phyloP scores from a whole-genome alignment of 2,113 vertebrate species.

The Perca fluviatilis region DNA sequence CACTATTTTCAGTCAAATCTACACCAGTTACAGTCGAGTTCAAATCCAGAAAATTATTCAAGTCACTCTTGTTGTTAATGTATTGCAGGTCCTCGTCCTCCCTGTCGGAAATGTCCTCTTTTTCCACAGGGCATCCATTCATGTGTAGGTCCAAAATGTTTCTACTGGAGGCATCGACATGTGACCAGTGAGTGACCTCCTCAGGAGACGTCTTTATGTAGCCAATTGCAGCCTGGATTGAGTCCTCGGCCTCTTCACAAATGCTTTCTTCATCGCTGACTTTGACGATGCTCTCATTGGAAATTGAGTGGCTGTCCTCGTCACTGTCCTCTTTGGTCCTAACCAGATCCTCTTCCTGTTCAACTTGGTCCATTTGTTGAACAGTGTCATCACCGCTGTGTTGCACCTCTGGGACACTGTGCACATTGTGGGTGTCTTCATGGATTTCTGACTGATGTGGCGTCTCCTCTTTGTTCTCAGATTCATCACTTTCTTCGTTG shows the following conservation, averaged over 20 bases:
- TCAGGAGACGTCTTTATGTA: constrained; percentile 13
- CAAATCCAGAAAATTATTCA: constrained; percentile 20
- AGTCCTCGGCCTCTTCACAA: constrained; percentile 33
- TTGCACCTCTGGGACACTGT: neutral
- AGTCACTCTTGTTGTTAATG: neutral
- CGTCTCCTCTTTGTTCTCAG: neutral
- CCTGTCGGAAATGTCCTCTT: neutral
- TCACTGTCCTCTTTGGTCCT: constrained; percentile 9
- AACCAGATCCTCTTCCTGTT: constrained; percentile 8
- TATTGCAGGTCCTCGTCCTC: constrained; percentile 4
- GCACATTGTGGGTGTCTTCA: neutral
- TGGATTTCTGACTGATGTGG: neutral
- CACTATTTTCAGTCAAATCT: constrained; percentile 57
- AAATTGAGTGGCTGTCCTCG: constrained; percentile 55
- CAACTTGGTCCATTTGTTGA: neutral
- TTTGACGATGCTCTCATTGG: constrained; percentile 66
- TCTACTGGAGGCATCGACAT: neutral
- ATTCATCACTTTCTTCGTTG: neutral
- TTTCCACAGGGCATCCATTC: constrained; percentile 23
- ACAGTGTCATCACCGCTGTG: fast-evolving
- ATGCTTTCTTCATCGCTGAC: constrained; percentile 69
- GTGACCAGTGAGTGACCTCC: constrained; percentile 30
- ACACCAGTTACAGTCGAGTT: constrained; percentile 5
- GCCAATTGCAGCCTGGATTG: constrained; percentile 8
- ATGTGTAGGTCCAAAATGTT: constrained; percentile 45